A percentile compares a stretch with the other conserved stretches of the same genome.
These are phyloP conservation scores for Pseudochaenichthys georgianus DNA, from an alignment of 2,797 vertebrate species.

Conservation along the genomic window DNA sequence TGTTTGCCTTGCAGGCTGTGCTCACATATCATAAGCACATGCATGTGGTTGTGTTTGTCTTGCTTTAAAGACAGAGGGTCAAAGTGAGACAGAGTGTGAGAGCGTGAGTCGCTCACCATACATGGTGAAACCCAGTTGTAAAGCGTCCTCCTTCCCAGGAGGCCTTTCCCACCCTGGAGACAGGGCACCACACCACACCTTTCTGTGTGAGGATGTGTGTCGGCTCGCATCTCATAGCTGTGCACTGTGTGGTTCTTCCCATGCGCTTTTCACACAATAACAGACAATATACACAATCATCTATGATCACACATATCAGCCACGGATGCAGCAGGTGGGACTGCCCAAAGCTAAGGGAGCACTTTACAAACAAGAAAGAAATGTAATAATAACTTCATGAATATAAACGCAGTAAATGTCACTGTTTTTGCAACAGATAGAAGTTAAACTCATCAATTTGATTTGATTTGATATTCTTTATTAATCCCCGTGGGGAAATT, in stretches of 20 bases:
- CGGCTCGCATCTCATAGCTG: neutral
- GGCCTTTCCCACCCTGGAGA: constrained; percentile 12
- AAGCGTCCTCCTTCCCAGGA: constrained; percentile 42
- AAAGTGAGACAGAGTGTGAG: constrained; percentile 3
- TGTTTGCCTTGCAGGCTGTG: neutral
- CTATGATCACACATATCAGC: too few species aligned
- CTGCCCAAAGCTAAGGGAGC: neutral
- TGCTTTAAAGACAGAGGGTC: constrained; percentile 26
- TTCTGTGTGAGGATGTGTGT: constrained; percentile 11
- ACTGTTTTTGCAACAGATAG: neutral
- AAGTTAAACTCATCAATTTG: neutral
- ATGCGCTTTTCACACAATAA: neutral
- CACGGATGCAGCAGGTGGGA: neutral
- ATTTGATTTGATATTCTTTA: too few species aligned
- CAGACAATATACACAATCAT: neutral
- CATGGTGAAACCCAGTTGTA: constrained; percentile 62
- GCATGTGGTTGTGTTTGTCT: constrained; percentile 39
- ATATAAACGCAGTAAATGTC: neutral
- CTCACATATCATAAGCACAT: neutral
- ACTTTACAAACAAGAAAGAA: too few species aligned
- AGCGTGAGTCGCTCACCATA: constrained; percentile 64
- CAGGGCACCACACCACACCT: constrained; percentile 19
- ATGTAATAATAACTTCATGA: neutral
- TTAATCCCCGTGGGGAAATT: too few species aligned
- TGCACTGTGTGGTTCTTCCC: constrained; percentile 9